Percentiles rank a stretch among this genome's conserved stretches.
These are phyloP conservation scores for Cordilura impudica DNA, from an alignment of 2,888 invertebrate genomes.

Conservation along the genomic window DNA sequence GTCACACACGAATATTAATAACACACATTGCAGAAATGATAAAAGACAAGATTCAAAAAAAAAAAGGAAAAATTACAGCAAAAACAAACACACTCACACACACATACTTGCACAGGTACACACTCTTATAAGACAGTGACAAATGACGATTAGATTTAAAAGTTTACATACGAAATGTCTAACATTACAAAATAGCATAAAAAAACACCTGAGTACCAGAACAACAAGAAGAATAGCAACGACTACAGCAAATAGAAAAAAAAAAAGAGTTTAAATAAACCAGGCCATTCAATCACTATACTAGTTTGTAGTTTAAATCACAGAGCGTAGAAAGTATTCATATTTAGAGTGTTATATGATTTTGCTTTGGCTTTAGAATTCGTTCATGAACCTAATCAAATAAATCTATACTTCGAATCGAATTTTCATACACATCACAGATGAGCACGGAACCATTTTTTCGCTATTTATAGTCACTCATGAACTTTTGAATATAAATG, in stretches of 20 bases:
- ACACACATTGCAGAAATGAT: slow-evolving; percentile 33
- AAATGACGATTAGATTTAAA: slow-evolving; percentile 58
- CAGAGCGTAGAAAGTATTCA: too few species aligned
- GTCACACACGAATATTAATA: slow-evolving; percentile 56
- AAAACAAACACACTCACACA: neutral
- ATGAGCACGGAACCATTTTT: too few species aligned
- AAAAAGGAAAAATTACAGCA: neutral
- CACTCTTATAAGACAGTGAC: slow-evolving; percentile 48
- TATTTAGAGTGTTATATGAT: too few species aligned
- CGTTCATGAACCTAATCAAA: too few species aligned
- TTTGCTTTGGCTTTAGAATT: too few species aligned
- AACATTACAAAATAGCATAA: slow-evolving; percentile 7
- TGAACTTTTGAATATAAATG: too few species aligned
- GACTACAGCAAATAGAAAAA: neutral
- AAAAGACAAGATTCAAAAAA: slow-evolving; percentile 41
- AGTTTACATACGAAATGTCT: slow-evolving; percentile 39
- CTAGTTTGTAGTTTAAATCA: too few species aligned
- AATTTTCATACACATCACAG: too few species aligned
- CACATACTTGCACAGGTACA: neutral
- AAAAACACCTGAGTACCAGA: slow-evolving; percentile 49
- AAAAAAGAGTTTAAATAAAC: slow-evolving; percentile 36
- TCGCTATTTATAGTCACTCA: too few species aligned
- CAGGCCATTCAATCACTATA: slow-evolving; percentile 33
- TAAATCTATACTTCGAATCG: too few species aligned
- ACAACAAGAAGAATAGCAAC: slow-evolving; percentile 16